A percentile compares a stretch with the other conserved stretches of the same genome.
phyloP scores from a whole-genome alignment of 2,797 vertebrate genomes.

The Alfaro cultratus region DNA sequence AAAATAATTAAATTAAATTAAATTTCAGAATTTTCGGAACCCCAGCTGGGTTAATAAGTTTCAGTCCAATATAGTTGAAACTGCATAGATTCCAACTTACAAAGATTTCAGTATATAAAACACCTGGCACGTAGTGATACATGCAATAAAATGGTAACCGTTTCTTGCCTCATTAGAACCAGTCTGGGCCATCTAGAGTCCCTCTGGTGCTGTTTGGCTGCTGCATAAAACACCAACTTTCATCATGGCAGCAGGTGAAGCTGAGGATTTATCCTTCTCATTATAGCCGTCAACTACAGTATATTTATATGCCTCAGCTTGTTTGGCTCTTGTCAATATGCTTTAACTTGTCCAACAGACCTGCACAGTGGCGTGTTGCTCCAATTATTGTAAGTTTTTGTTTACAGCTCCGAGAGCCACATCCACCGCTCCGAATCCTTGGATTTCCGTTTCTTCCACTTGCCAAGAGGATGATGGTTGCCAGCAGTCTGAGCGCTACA shows the following conservation, averaged over 20 bases:
- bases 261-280: slow-evolving; percentile 30
- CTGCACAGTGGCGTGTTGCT: slow-evolving; percentile 47
- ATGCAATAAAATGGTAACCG: slow-evolving; percentile 23
- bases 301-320: slow-evolving; percentile 14
- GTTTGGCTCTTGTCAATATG: slow-evolving; percentile 34
- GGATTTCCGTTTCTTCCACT: slow-evolving; percentile 18
- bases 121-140: slow-evolving; percentile 26
- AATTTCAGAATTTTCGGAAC: background rate
- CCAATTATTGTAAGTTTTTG: slow-evolving; percentile 37
- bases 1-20: background rate
- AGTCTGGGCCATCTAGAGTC: slow-evolving; percentile 32
- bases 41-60: background rate
- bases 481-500: slow-evolving; percentile 28
- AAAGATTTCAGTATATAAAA: slow-evolving; percentile 15
- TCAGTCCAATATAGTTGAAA: background rate
- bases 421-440: slow-evolving; percentile 24
- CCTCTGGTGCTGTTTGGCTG: slow-evolving; percentile 22
- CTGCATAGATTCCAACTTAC: slow-evolving; percentile 2
- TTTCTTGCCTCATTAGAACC: background rate
- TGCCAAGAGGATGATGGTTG: slow-evolving; percentile 35
- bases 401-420: slow-evolving; percentile 41
- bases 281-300: slow-evolving; percentile 22
- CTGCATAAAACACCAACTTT: slow-evolving; percentile 34
- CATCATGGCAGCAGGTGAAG: slow-evolving; percentile 34
- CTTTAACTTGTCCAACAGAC: slow-evolving; percentile 12